These are phyloP conservation scores for Arenaria interpres DNA, from an alignment of 2,113 vertebrate species.

Conservation along the genomic window DNA sequence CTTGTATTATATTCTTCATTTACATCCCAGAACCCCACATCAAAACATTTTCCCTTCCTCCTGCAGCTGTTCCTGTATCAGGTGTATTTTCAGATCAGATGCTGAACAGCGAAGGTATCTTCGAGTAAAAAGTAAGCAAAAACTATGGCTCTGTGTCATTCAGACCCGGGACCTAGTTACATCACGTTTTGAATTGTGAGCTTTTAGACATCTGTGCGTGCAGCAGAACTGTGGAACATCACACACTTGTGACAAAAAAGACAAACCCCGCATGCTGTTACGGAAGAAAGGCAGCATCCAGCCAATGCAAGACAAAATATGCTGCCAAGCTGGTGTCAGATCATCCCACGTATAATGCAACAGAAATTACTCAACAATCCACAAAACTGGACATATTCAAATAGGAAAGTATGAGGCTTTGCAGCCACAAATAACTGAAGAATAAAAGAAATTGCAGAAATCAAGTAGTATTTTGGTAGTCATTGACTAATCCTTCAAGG, in stretches of 20 bases:
- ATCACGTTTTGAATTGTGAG: background rate
- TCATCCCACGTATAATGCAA: background rate
- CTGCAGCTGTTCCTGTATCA: background rate
- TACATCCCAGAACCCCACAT: background rate
- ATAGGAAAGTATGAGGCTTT: background rate
- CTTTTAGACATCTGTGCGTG: background rate
- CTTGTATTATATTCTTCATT: background rate
- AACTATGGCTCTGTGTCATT: background rate
- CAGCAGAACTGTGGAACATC: background rate
- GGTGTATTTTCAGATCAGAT: background rate
- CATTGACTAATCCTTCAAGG: background rate
- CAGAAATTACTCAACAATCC: background rate
- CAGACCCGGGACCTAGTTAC: background rate
- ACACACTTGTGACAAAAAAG: fast-evolving
- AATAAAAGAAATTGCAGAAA: background rate
- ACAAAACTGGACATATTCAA: background rate
- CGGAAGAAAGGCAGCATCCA: background rate
- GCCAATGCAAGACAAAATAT: background rate
- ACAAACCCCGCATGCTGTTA: background rate
- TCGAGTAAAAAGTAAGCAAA: background rate
- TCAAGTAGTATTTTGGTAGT: background rate
- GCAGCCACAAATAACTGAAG: background rate
- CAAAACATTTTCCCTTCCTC: background rate
- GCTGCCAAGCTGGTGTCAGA: background rate
- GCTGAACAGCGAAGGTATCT: background rate